Base-by-base conservation (phyloP, 1,140 invertebrate species). In the Capitella teleta region DNA sequence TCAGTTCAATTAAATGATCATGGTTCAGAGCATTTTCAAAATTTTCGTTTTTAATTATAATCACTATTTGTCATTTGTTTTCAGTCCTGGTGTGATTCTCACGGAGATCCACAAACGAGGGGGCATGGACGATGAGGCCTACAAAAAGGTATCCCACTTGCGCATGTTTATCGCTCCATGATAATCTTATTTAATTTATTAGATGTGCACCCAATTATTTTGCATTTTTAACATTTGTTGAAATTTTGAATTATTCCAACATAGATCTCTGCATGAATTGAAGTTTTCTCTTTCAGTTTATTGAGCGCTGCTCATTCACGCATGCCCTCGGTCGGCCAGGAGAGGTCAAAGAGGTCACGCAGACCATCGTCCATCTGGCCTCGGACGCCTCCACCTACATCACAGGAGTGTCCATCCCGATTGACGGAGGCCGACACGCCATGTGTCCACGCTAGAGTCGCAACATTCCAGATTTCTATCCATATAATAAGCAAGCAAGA, bases 311-410 rank as follows among this genome's bases (percentile, higher is more conserved):
- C 25, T 85, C 84, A 66, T 70, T 76, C 23, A 89, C 85, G 1
- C 87, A 90, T 74, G 82, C 87, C 0, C 62, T 91, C 10, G 85
- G 85, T 18, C 76, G 88, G 32, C 76, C 82, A 1, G 87, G 87
- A 6, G 66, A 81, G 50, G 73, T 78, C 3, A 72, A 79, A 2
- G 88, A 92, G 74, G 84, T 90, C 2, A 86, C 87, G 1, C 76
- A 77, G 24, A 74, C 83, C 1, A 87, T 92, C 57, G 82, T 82
- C n/a, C 91, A 88, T 68, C 67, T 92, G 24, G 87, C 87, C 1
- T 86, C 84, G 38, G 80, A 83, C 38, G 76, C 79, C 53, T 78
- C 86, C 10, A 83, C 79, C 51, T 89, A 86, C 58, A 85, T 85
- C 12, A 91, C 87, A 38, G 88, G 87, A 10, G 82, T 76, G 5